Conservation (phyloP, 2,888 invertebrate species). For the Salpingus planirostris region DNA sequence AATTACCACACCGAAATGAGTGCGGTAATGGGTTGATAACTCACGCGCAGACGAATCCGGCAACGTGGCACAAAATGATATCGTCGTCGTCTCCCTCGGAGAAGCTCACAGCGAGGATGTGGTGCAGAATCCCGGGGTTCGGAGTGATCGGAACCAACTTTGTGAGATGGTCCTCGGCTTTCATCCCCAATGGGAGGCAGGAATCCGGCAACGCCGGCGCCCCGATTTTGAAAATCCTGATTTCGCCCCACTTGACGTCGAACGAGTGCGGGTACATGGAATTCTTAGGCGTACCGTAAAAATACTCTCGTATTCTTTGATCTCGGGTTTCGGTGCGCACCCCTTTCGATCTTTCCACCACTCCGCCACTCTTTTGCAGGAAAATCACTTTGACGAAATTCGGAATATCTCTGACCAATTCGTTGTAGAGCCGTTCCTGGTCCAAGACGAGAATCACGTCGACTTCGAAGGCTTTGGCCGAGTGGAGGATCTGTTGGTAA, state of each 20-base stretch:
- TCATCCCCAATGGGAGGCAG: conserved; percentile 95
- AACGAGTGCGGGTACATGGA: conserved; percentile 86
- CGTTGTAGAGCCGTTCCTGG: conserved; percentile 92
- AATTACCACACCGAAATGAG: no score
- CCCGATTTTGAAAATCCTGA: conserved; percentile 89
- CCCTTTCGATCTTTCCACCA: conserved; percentile 73
- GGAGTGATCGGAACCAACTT: conserved; percentile 78
- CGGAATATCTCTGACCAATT: conserved; percentile 88
- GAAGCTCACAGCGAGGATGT: conserved; percentile 82
- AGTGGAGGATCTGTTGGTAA: conserved; percentile 76
- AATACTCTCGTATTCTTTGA: conserved; percentile 81
- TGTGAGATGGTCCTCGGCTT: conserved; percentile 80
- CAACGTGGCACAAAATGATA: conserved; percentile 77
- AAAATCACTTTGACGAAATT: conserved; percentile 77
- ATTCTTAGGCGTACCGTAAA: conserved; percentile 75
- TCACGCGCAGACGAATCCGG: conserved; percentile 89
- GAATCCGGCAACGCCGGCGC: conserved; percentile 90
- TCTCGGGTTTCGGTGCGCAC: conserved; percentile 70
- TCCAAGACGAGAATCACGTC: conserved; percentile 92
- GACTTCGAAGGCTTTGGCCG: conserved; percentile 91
- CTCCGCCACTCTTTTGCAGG: conserved; percentile 81
- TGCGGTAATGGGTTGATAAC: no score
- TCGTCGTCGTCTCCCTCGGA: conserved; percentile 76
- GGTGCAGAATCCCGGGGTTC: conserved; percentile 70
- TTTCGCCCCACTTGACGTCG: conserved; percentile 83